These are phyloP conservation scores for Patiria pectinifera DNA, from an alignment of 53 echinoderm and acorn worm species.

Conservation along the genomic window DNA sequence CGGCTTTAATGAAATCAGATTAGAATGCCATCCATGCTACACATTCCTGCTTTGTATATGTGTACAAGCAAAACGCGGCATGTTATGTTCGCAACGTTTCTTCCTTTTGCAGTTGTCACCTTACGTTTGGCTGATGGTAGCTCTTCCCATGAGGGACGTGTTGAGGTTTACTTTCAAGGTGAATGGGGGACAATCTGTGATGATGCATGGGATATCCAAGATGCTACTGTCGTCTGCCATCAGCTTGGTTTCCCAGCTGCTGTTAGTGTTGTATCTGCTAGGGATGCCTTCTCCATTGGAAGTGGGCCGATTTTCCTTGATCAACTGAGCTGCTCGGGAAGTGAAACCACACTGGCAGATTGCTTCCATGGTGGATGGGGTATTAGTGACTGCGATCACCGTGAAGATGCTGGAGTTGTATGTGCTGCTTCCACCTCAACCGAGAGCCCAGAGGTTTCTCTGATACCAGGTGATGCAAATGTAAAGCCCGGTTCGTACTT, in stretches of 20 bases:
- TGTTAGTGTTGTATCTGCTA: neutral
- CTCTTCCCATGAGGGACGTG: neutral
- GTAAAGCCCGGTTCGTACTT: neutral
- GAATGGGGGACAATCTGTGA: conserved; percentile 37
- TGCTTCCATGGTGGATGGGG: neutral
- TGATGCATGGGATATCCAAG: conserved; percentile 25
- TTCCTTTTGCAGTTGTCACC: no score
- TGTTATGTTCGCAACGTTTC: no score
- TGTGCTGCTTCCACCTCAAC: neutral
- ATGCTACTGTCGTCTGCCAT: conserved; percentile 33
- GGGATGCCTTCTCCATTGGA: neutral
- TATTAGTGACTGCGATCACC: conserved; percentile 1
- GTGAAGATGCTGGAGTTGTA: conserved; percentile 20
- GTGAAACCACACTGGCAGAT: neutral
- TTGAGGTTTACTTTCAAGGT: conserved; percentile 24
- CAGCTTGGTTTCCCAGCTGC: conserved; percentile 40
- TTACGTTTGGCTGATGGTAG: neutral
- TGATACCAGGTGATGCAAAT: neutral
- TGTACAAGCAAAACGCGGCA: no score
- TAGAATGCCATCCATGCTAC: no score
- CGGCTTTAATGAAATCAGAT: no score
- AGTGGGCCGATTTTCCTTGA: conserved; percentile 15
- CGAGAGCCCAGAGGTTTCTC: neutral
- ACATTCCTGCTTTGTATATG: no score
- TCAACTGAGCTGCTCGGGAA: conserved; percentile 8